These are phyloP conservation scores for Syngnathus acus DNA, from an alignment of 2,797 vertebrate species.

Conservation along the genomic window DNA sequence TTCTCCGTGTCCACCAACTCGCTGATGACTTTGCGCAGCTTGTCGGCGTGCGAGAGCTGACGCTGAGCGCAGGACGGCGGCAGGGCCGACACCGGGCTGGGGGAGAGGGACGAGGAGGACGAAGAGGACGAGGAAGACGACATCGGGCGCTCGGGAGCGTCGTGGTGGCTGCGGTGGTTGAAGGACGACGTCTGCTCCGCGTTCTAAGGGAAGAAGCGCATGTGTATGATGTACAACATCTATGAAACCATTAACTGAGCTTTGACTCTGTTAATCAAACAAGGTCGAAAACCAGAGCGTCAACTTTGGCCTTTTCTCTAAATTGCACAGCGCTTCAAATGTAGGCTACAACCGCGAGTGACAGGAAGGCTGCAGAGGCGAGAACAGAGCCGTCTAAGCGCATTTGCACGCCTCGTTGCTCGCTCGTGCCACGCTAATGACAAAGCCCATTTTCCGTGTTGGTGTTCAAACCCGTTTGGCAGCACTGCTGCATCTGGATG, in stretches of 20 bases:
- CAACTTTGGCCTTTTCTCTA: not conserved
- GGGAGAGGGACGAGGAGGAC: conserved; percentile 59
- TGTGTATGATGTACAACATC: no score
- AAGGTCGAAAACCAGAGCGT: not conserved
- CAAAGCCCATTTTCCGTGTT: conserved; percentile 46
- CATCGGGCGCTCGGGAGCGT: conserved; percentile 68
- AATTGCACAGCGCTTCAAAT: not conserved
- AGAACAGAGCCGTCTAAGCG: conserved; percentile 29
- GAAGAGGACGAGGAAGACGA: conserved; percentile 63
- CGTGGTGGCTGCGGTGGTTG: conserved; percentile 84
- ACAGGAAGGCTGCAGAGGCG: conserved; percentile 18
- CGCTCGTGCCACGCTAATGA: conserved; percentile 16
- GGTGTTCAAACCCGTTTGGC: conserved; percentile 43
- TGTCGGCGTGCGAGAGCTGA: conserved; percentile 91
- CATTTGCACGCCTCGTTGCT: conserved; percentile 33
- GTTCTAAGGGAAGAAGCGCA: conserved; percentile 61
- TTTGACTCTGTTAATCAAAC: not conserved
- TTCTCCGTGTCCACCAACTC: conserved; percentile 94
- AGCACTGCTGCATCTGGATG: not conserved
- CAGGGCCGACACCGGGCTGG: conserved; percentile 76
- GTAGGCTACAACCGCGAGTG: not conserved
- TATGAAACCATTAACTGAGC: no score
- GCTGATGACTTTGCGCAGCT: conserved; percentile 93
- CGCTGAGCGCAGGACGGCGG: conserved; percentile 71
- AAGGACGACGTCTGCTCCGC: conserved; percentile 82